These are phyloP conservation scores for Ametastegia equiseti DNA, from an alignment of 2,888 invertebrate genomes.

Conservation along the genomic window DNA sequence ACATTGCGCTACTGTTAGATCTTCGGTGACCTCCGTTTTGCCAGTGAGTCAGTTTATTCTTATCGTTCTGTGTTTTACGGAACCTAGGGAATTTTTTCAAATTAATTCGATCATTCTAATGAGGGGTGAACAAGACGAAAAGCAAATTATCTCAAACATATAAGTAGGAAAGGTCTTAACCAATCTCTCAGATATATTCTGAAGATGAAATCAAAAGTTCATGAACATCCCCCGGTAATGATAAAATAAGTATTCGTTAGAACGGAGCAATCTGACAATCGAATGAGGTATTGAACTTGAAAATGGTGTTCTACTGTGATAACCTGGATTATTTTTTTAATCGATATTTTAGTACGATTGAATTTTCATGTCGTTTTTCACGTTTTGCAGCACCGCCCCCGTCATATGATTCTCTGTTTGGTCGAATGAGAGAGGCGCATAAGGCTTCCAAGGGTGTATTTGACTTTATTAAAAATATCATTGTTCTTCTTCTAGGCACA, in stretches of 20 bases:
- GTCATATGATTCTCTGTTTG: slow-evolving; percentile 83
- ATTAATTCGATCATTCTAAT: too few relatives aligned
- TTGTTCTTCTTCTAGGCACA: slow-evolving; percentile 81
- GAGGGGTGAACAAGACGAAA: too few relatives aligned
- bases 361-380: too few relatives aligned
- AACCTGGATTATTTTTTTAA: background rate
- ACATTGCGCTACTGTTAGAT: too few relatives aligned
- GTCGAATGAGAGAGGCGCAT: slow-evolving; percentile 81
- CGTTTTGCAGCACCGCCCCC: slow-evolving; percentile 83
- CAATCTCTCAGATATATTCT: too few relatives aligned
- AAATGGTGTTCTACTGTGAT: background rate
- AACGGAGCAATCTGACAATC: background rate
- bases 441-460: slow-evolving; percentile 80
- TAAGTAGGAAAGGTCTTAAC: background rate
- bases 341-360: background rate
- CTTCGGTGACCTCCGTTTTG: too few relatives aligned
- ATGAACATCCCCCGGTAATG: background rate
- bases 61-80: too few relatives aligned
- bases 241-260: background rate
- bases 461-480: slow-evolving; percentile 81
- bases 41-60: too few relatives aligned
- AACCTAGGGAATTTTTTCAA: too few relatives aligned
- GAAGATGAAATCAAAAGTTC: background rate
- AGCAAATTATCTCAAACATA: too few relatives aligned
- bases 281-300: background rate